Base-by-base conservation (phyloP, 2,797 vertebrate genomes). In the Falco peregrinus region DNA sequence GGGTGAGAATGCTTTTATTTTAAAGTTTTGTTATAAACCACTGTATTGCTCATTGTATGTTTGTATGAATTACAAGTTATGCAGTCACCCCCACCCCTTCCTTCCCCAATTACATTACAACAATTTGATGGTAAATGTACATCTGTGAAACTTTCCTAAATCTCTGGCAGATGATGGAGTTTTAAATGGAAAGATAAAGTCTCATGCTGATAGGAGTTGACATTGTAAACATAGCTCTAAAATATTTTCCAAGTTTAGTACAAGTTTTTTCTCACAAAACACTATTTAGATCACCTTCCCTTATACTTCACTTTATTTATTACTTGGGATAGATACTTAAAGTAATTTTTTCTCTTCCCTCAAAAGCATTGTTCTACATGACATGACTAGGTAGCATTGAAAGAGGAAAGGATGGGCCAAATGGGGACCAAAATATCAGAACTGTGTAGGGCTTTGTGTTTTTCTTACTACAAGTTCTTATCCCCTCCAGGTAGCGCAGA, bases 1-100 rank as follows among this genome's bases (percentile, higher is more conserved):
- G 98, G 98, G 98, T 98, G 89, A 98, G 98, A 85, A 53, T 29
- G 50, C 43, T 86, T 68, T 81, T 65, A 56, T 81, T 95, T 94
- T 73, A 51, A 89, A 37, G 11, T 28, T 93, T 92, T 87, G 3
- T 61, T 91, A 33, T 71, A 68, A 67, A 84, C 25, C n/a, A 60
- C 15, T 65, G 6, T 56, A 63, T 79, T 76, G 70, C 22, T 80
- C 11, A 33, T 45, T 48, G 53, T 60, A 41, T 28, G 13, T 47
- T 77, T 22, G 15, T 33, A 48, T 9, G 89, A 88, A 76, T 84
- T 68, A 54, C 33, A 76, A 61, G 26, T 26, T 48, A 51, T 15
- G 18, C 15, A 47, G 25, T 65, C 12, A 9, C 70, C 4, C 13
- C 13, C 25, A 11, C 7, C 18, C 11, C 12, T 75, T 35, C 26